A percentile compares a stretch with the other conserved stretches of the same genome.
phyloP scores from a whole-genome alignment of 2,113 vertebrate species.

The Pteropus alecto region DNA sequence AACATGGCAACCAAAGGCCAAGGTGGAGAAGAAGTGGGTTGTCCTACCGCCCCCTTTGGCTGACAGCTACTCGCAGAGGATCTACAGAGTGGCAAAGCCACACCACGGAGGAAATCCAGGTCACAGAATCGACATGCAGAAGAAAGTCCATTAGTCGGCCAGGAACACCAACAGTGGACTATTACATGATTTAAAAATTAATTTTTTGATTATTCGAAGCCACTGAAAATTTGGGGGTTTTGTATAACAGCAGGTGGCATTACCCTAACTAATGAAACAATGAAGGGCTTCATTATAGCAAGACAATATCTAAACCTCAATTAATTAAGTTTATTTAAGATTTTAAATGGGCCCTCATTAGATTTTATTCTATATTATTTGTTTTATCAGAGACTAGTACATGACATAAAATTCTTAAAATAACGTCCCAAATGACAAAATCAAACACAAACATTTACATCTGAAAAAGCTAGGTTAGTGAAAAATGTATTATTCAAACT shows the following conservation, averaged over 20 bases:
- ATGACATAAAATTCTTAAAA: neutral
- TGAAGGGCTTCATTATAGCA: neutral
- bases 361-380: neutral
- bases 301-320: neutral
- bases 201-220: neutral
- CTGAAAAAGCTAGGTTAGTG: neutral
- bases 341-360: neutral
- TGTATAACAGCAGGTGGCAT: neutral
- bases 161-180: neutral
- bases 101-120: neutral
- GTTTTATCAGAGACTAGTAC: neutral
- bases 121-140: neutral
- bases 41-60: accelerated
- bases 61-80: neutral
- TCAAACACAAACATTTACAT: slow-evolving; percentile 15
- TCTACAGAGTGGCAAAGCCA: neutral
- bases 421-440: neutral
- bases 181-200: neutral
- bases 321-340: neutral
- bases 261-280: neutral
- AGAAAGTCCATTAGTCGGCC: neutral
- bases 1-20: no score
- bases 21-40: neutral
- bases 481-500: slow-evolving; percentile 19
- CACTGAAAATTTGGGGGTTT: neutral